These are phyloP conservation scores for Colinus virginianus DNA, from an alignment of 2,113 vertebrate genomes.

Conservation along the genomic window DNA sequence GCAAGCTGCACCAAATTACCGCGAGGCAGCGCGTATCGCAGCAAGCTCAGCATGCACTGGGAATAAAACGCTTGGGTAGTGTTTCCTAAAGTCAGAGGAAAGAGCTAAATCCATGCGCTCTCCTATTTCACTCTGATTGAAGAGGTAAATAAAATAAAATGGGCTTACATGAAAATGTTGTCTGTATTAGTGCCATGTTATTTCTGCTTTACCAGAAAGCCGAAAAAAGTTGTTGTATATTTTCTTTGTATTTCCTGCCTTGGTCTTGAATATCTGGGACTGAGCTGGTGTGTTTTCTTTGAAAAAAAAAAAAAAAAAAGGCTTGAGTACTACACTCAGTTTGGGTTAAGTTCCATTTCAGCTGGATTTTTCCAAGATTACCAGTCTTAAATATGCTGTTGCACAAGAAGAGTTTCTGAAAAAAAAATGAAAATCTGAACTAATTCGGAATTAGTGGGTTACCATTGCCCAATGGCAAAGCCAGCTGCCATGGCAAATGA, in stretches of 20 bases:
- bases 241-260: constrained; percentile 6
- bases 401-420: background rate
- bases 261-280: constrained; percentile 57
- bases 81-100: constrained; percentile 1
- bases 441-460: background rate
- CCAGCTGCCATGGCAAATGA: background rate
- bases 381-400: constrained; percentile 10
- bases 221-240: background rate
- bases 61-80: constrained; percentile 34
- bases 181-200: constrained; percentile 42
- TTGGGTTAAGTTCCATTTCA: constrained; percentile 63
- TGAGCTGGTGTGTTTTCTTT: constrained; percentile 61
- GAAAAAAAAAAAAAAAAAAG: constrained; percentile 61
- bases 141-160: constrained; percentile 65
- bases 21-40: background rate
- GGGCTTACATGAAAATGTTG: constrained; percentile 64
- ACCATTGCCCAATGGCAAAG: background rate
- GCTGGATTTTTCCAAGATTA: constrained; percentile 40
- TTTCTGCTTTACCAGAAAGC: constrained; percentile 34
- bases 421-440: background rate
- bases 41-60: rapidly evolving
- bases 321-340: constrained; percentile 42
- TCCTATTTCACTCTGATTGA: constrained; percentile 61
- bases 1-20: constrained; percentile 67
- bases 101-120: constrained; percentile 26